phyloP scores from a whole-genome alignment of 2,113 vertebrate species.

The Ochotona princeps region DNA sequence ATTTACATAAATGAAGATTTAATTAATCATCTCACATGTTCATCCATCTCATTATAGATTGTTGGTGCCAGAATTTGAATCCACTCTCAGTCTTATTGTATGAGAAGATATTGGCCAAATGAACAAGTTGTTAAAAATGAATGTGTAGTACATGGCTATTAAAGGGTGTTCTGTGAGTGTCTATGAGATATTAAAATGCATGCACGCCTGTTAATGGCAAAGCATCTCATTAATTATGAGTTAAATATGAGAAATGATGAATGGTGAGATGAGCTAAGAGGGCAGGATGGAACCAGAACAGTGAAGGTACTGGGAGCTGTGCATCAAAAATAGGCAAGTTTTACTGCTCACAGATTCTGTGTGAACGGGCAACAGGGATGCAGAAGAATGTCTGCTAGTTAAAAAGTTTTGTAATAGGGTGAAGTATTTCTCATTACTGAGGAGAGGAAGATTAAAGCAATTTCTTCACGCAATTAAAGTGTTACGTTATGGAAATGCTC shows the following conservation, averaged over 20 bases:
- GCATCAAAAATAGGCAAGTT: neutral
- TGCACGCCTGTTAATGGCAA: neutral
- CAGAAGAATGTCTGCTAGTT: slow-evolving; percentile 38
- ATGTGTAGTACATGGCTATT: neutral
- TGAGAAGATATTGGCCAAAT: neutral
- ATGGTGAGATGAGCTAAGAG: neutral
- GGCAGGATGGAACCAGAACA: neutral
- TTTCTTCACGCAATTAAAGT: slow-evolving; percentile 65
- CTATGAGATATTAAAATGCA: neutral
- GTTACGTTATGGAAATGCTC: slow-evolving; percentile 73
- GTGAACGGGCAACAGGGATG: slow-evolving; percentile 7
- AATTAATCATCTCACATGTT: neutral
- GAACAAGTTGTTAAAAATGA: neutral
- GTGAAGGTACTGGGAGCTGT: neutral
- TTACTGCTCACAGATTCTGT: neutral
- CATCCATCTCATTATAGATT: neutral
- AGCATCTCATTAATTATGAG: neutral
- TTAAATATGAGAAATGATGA: neutral
- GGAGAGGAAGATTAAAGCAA: slow-evolving; percentile 65
- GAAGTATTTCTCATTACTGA: slow-evolving; percentile 68
- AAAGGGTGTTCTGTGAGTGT: neutral
- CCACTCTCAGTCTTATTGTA: neutral
- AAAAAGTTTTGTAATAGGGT: slow-evolving; percentile 59
- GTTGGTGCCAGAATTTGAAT: neutral
- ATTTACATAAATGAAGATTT: neutral